Base-by-base conservation (phyloP, 2,888 invertebrate genomes). In the Ernsta delagoae region DNA sequence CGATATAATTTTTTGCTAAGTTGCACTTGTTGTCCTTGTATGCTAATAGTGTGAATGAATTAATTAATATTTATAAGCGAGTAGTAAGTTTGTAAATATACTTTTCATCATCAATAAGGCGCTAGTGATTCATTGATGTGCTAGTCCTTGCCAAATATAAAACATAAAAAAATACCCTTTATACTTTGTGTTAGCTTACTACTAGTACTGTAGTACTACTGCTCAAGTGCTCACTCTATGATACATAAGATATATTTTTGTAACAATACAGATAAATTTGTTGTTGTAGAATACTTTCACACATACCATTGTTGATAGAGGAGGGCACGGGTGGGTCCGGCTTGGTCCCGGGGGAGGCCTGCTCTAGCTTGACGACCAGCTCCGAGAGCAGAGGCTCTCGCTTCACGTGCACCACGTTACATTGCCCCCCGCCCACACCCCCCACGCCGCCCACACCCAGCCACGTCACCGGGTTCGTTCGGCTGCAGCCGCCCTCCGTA, bases 381-480 rank as follows among this genome's bases (percentile, higher is more conserved):
- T 84, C 96, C 79, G 84, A 96, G 91, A 93, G 94, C 65, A 89
- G 91, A 0, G 96, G 96, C 82, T 96, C 96, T 71, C 96, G 94
- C 83, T 96, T 96, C 70, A 96, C 95, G 77, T 95, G 94, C 63
- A 95, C 94, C 71, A 67, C 54, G 66, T 90, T 94, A 78, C 90
- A 90, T 79, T 90, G 87, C 60, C 45, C 45, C 1, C 43, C 43
- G 11, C 41, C 43, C 43, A 43, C 43, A 3, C n/a, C n/a, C n/a
- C n/a, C n/a, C n/a, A n/a, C n/a, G n/a, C 91, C 92, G 5, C 88
- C 84, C 70, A 91, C 85, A 12, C 92, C 92, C 16, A 87, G 84
- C 96, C 96, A 96, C 70, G 95, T 95, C 71, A 96, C 94, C 4
- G 96, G 96, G 83, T 96, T 94, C 8, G 96, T 96, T 59, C 96